A percentile compares a stretch with the other conserved stretches of the same genome.
These are phyloP conservation scores for Serilophus lunatus DNA, from an alignment of 2,113 vertebrate genomes.

Conservation along the genomic window DNA sequence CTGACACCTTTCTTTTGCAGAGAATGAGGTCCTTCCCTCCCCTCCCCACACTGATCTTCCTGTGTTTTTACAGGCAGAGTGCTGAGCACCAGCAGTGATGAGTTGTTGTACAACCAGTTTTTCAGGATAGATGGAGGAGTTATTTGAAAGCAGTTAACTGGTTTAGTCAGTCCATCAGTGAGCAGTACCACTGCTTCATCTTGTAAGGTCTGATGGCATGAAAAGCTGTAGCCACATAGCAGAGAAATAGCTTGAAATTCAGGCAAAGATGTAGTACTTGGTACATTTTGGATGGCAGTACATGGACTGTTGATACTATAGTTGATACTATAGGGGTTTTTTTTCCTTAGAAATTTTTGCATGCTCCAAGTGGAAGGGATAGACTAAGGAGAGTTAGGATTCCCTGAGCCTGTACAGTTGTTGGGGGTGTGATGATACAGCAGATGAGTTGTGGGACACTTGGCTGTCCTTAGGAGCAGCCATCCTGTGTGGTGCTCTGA, in stretches of 20 bases:
- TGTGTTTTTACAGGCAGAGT: neutral
- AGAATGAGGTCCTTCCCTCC: neutral
- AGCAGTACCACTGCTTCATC: neutral
- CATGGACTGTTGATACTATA: neutral
- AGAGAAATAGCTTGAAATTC: neutral
- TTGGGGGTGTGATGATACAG: rapidly evolving
- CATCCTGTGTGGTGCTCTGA: neutral
- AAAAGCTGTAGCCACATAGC: neutral
- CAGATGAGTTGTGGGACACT: neutral
- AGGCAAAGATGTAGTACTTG: neutral
- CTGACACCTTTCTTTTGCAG: neutral
- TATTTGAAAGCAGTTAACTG: neutral
- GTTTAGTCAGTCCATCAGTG: neutral
- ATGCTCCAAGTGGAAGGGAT: neutral
- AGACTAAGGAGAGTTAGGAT: neutral
- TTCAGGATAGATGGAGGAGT: neutral
- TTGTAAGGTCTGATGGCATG: neutral
- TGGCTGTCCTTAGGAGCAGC: neutral
- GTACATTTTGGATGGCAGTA: neutral
- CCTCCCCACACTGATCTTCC: neutral
- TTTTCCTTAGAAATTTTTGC: neutral
- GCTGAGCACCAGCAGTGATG: neutral
- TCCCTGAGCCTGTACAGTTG: neutral
- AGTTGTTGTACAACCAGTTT: neutral
- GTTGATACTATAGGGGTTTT: neutral